Evolutionary conservation across 2,113 vertebrate species (phyloP).

Genomic region (Chloebia gouldiae): DNA sequence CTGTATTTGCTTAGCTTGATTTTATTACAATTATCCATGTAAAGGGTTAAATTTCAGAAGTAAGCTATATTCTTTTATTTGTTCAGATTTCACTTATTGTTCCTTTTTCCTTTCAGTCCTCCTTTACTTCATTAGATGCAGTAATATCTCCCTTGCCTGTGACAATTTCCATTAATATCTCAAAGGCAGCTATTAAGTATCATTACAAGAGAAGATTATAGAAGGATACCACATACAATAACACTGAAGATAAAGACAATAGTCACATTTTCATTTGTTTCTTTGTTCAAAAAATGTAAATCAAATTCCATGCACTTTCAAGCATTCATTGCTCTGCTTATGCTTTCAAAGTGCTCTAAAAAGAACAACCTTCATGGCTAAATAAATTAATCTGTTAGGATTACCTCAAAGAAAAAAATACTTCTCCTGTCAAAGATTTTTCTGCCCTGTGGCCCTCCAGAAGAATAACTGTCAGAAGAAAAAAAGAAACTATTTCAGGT

Average conservation of each 20-base stretch:
- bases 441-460: not conserved
- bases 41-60: slow-evolving; percentile 75
- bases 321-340: slow-evolving; percentile 48
- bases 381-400: slow-evolving; percentile 66
- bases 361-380: slow-evolving; percentile 23
- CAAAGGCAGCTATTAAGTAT: slow-evolving; percentile 81
- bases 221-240: slow-evolving; percentile 70
- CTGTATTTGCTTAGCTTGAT: not conserved
- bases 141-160: slow-evolving; percentile 76
- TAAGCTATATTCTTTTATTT: slow-evolving; percentile 70
- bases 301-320: slow-evolving; percentile 56
- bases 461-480: slow-evolving; percentile 49
- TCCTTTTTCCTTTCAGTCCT: slow-evolving; percentile 67
- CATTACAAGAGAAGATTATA: slow-evolving; percentile 78
- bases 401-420: slow-evolving; percentile 58
- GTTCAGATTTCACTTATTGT: slow-evolving; percentile 71
- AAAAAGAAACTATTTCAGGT: slow-evolving; percentile 12
- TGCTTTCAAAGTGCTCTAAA: slow-evolving; percentile 50
- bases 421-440: slow-evolving; percentile 54
- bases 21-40: not conserved
- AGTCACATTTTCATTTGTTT: slow-evolving; percentile 77
- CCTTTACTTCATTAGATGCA: slow-evolving; percentile 76
- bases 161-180: slow-evolving; percentile 85
- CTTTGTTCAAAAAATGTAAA: slow-evolving; percentile 79
- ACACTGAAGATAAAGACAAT: slow-evolving; percentile 75